Evolutionary conservation across 2,888 invertebrate genomes (phyloP), one percentile per base, ranked within the genome.

Genomic region (Hyalella azteca): DNA sequence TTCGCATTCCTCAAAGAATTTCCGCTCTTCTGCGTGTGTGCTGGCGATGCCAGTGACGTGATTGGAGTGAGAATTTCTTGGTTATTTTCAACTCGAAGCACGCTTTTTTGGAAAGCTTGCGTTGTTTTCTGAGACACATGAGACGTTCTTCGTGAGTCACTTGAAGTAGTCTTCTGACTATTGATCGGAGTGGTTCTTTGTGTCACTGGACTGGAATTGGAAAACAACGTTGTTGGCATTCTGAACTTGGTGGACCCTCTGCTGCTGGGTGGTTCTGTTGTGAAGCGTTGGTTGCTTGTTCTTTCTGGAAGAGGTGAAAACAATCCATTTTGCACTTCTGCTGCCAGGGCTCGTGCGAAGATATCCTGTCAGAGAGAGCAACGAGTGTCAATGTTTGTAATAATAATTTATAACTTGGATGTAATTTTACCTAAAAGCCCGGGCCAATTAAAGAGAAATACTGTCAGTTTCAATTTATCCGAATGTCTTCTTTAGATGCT

Each of bases 41-140:
- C 32, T n/a, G 5, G 66, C 36, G 66, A 66, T 36, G 36, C 66
- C 36, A 15, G 66, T 19, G 66, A 36, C 66, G 29, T 36, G 19
- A 66, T 66, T 1, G 66, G 66, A 36, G 66, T 66, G 36, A 66
- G 36, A 66, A 36, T 32, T 66, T 66, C 66, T 66, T 66, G 66
- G 36, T 66, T 66, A n/a, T n/a, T n/a, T n/a, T n/a, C n/a, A n/a
- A n/a, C n/a, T n/a, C 36, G 32, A 36, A 36, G 66, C 36, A 15
- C n/a, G n/a, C n/a, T n/a, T n/a, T 54, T 29, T 29, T 54, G 54
- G 11, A 66, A 36, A n/a, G 19, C 36, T 9, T 19, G 39, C 15
- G 39, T 13, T 66, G 19, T 66, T 66, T 7, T 13, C 36, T 13
- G 66, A 36, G 13, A 0, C 19, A 3, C 66, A 36, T 32, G 66